Evolutionary conservation across 2,113 vertebrate genomes (phyloP).

Genomic region (Brevimyrus niger): DNA sequence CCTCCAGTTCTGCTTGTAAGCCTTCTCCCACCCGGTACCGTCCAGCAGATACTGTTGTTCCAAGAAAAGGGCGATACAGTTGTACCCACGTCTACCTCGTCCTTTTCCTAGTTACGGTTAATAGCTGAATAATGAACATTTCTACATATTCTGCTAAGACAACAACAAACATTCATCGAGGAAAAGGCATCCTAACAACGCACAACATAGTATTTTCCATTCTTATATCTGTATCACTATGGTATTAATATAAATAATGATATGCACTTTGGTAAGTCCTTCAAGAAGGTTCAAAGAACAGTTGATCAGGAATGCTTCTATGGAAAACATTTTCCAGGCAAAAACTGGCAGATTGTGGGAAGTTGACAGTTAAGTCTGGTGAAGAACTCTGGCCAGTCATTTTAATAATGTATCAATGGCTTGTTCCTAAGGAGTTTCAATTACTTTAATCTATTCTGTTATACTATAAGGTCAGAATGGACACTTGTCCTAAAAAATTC

Average conservation of each 20-base stretch:
- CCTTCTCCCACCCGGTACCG: background rate
- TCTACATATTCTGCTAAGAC: background rate
- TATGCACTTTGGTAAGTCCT: conserved; percentile 24
- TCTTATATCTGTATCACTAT: background rate
- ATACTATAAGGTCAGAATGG: background rate
- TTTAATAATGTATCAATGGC: background rate
- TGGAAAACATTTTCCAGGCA: conserved; percentile 28
- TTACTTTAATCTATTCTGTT: background rate
- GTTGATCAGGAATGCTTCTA: conserved; percentile 60
- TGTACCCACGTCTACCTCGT: background rate
- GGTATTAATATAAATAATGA: conserved; percentile 7
- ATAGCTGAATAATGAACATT: background rate
- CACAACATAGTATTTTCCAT: background rate
- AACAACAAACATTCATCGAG: background rate
- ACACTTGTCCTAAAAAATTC: background rate
- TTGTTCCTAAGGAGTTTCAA: background rate
- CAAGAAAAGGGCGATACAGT: background rate
- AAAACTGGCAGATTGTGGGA: conserved; percentile 38
- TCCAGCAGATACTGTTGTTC: background rate
- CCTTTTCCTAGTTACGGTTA: background rate
- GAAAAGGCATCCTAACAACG: background rate
- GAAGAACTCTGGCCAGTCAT: background rate
- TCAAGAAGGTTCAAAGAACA: conserved; percentile 39
- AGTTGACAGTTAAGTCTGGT: background rate
- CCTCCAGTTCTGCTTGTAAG: conserved; percentile 1